Base-by-base conservation (phyloP, 1,140 invertebrate species). In the Magallana ariakensis region DNA sequence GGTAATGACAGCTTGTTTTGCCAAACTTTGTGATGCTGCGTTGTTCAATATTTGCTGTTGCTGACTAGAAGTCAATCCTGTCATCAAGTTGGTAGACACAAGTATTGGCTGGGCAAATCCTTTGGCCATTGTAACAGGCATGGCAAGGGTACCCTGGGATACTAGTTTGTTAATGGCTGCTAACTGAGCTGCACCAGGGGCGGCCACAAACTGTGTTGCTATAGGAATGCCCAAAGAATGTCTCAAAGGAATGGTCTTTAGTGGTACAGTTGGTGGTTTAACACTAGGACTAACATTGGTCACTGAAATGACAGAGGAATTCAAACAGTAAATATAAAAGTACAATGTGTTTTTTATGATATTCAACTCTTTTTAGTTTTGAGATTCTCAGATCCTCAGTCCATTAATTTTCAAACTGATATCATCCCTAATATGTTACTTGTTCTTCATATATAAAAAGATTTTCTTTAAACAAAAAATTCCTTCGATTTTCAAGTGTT, bases 121-220 rank as follows among this genome's bases (percentile, higher is more conserved):
- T 55, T 85, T 87, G 9, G 82, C 84, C 55, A 84, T 80, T 0
- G 86, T n/a, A 2, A 84, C 80, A 0, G 87, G 62, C 62, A 85
- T 87, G 19, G 82, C 54, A 46, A 86, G 15, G 22, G 80, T 80
- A 54, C 84, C 83, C 58, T 80, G 58, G 22, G 57, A 62, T 13
- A 84, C 86, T 58, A 86, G 81, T 80, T 88, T 87, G 62, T 86
- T 86, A n/a, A 85, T 54, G 10, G 86, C 86, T 56, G 80, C 80
- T 60, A 87, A 57, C 46, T 89, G 88, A 9, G 70, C 66, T 56
- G 66, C 80, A 6, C 54, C 57, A 19, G 80, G 53, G 16, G 85
- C 53, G 60, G 75, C 85, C 9, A 80, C 75, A 54, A 86, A 81
- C 33, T 84, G 82, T 56, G 82, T 60, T 33, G 55, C 82, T 58